Conservation (phyloP, 2,888 invertebrate genomes). For the Scaptomyza flava region DNA sequence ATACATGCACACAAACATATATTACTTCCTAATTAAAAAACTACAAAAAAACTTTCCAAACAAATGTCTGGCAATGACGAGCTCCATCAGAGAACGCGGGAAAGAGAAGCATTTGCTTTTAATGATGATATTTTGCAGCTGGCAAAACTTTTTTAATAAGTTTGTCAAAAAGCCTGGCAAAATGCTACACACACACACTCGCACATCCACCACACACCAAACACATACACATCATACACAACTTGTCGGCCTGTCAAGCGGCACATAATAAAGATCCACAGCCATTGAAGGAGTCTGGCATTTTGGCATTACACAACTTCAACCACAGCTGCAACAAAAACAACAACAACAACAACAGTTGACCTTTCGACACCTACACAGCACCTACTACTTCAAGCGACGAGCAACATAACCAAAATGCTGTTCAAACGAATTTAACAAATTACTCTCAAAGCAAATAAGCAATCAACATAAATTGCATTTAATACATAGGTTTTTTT, state of each 20-base stretch:
- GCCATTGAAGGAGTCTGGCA: constrained; percentile 46
- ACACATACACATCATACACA: constrained; percentile 7
- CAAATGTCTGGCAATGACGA: constrained; percentile 63
- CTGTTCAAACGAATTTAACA: constrained; percentile 60
- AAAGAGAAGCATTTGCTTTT: constrained; percentile 44
- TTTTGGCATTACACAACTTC: constrained; percentile 53
- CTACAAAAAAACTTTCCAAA: constrained; percentile 39
- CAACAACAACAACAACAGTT: constrained; percentile 43
- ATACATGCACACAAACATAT: not conserved
- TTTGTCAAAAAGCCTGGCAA: constrained; percentile 68
- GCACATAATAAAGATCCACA: constrained; percentile 39
- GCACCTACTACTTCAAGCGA: constrained; percentile 48
- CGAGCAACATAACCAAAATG: constrained; percentile 3
- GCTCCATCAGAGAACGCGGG: constrained; percentile 37
- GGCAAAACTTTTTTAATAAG: constrained; percentile 76
- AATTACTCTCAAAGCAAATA: constrained; percentile 77
- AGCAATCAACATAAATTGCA: constrained; percentile 77
- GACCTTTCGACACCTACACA: constrained; percentile 72
- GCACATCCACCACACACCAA: constrained; percentile 2
- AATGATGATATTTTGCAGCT: constrained; percentile 70
- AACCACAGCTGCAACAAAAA: constrained; percentile 32
- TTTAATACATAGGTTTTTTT: constrained; percentile 43
- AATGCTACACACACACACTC: constrained; percentile 23
- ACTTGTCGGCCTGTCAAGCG: constrained; percentile 32
- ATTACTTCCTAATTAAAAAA: constrained; percentile 60